phyloP scores from a whole-genome alignment of 2,888 invertebrate genomes.

The Rotaria magnacalcarata region DNA sequence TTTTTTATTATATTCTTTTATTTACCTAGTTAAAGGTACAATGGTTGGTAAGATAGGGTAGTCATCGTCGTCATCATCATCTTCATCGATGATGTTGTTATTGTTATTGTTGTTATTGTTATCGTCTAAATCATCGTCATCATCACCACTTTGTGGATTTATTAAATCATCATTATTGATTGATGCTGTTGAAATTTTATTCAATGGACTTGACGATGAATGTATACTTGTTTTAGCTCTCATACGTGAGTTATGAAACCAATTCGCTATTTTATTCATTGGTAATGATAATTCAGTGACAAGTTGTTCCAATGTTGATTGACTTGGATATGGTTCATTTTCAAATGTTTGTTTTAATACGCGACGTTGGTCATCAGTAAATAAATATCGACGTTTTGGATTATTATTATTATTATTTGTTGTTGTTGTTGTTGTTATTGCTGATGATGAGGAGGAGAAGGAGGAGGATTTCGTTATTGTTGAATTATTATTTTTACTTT shows the following conservation, averaged over 20 bases:
- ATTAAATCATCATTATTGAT: not conserved
- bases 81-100: not conserved
- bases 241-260: conserved; percentile 95
- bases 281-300: conserved; percentile 83
- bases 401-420: conserved; percentile 62
- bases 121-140: not conserved
- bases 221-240: not conserved
- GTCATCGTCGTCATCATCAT: not conserved
- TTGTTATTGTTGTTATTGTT: not conserved
- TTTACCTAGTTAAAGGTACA: conserved; percentile 13
- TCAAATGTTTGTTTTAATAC: conserved; percentile 86
- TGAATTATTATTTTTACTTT: conserved; percentile 61
- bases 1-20: too few species aligned
- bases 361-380: conserved; percentile 96
- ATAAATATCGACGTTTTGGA: conserved; percentile 72
- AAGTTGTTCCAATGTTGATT: conserved; percentile 88
- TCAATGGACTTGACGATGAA: not conserved
- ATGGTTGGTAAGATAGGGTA: not conserved
- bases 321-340: conserved; percentile 91
- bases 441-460: conserved; percentile 65
- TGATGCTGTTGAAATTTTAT: not conserved
- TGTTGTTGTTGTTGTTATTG: conserved; percentile 60
- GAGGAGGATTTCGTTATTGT: conserved; percentile 78
- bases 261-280: conserved; percentile 92
- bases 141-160: not conserved